Conservation (phyloP, 2,888 invertebrate genomes). For the Bugulina stolonifera region DNA sequence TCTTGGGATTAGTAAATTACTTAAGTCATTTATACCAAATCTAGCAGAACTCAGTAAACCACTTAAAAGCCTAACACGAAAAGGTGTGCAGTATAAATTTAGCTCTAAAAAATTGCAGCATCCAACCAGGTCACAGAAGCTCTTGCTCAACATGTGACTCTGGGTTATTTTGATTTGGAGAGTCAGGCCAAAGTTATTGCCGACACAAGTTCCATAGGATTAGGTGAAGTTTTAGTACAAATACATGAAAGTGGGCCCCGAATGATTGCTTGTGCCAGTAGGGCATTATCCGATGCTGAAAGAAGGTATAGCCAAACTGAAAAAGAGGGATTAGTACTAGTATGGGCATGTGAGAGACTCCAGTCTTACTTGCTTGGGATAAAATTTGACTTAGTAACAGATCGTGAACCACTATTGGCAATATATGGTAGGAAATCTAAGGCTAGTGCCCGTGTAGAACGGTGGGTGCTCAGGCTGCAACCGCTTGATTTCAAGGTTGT, state of each 20-base stretch:
- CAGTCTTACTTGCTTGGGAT: neutral
- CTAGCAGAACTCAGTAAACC: neutral
- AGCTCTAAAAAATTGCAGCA: neutral
- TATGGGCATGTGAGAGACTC: conserved; percentile 11
- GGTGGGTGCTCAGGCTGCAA: neutral
- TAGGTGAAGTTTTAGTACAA: neutral
- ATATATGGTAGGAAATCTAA: conserved; percentile 15
- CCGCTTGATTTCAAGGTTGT: neutral
- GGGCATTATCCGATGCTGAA: neutral
- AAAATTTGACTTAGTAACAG: conserved; percentile 6
- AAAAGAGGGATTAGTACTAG: neutral
- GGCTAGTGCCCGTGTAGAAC: neutral
- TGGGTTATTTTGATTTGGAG: no score
- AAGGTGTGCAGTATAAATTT: neutral
- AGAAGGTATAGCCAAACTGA: neutral
- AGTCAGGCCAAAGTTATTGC: neutral
- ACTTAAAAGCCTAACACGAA: neutral
- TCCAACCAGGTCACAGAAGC: neutral
- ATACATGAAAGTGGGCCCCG: neutral
- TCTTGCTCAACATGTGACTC: neutral
- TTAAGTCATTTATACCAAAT: neutral
- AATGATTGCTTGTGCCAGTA: neutral
- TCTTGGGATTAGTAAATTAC: conserved; percentile 3
- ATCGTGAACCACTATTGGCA: neutral
- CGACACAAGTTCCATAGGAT: conserved; percentile 1